Evolutionary conservation across 2,113 vertebrate genomes (phyloP).

Genomic region (Indicator maculatus): DNA sequence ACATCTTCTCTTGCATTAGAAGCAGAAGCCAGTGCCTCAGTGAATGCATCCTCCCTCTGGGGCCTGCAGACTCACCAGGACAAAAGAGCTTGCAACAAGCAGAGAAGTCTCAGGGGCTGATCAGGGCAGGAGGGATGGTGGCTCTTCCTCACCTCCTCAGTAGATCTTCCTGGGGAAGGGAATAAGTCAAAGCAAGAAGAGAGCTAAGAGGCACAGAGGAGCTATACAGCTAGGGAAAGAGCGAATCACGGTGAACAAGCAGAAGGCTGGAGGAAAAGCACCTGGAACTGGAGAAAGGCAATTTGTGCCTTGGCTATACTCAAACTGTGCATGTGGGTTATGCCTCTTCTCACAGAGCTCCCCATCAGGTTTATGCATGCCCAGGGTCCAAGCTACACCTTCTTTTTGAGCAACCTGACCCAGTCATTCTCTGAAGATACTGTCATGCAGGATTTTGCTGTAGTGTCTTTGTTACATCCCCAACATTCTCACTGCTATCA

Average conservation of each 20-base stretch:
- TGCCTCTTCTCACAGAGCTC: not conserved
- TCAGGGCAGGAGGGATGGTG: not conserved
- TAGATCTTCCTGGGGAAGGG: not conserved
- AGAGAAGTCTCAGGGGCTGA: not conserved
- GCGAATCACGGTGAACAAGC: not conserved
- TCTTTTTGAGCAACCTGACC: not conserved
- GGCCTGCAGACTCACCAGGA: not conserved
- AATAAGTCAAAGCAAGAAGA: not conserved
- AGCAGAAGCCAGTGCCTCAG: not conserved
- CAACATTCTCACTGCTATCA: not conserved
- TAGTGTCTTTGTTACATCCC: not conserved
- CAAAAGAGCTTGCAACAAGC: not conserved
- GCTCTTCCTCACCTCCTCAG: not conserved
- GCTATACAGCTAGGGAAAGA: not conserved
- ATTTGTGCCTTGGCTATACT: not conserved
- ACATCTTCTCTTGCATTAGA: not conserved
- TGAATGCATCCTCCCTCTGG: not conserved
- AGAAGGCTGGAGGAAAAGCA: not conserved
- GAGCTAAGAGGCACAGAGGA: not conserved
- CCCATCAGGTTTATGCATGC: accelerated
- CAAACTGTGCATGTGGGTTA: not conserved
- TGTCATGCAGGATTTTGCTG: not conserved
- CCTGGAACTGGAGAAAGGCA: not conserved
- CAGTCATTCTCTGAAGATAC: not conserved
- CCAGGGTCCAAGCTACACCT: not conserved